phyloP scores from a whole-genome alignment of 2,797 vertebrate genomes.

The Xenops minutus region DNA sequence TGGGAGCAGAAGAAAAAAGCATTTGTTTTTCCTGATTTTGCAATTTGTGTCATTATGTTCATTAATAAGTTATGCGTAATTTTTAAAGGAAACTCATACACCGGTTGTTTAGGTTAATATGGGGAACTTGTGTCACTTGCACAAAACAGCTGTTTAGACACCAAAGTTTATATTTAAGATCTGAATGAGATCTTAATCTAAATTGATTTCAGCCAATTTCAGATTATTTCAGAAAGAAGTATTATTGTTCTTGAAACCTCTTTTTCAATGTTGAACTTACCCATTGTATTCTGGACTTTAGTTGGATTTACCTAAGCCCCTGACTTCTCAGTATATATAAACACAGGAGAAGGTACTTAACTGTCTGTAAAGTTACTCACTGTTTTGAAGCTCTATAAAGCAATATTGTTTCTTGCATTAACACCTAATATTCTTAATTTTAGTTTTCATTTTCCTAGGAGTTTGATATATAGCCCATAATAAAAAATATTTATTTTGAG shows the following conservation, averaged over 20 bases:
- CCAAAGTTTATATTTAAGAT: neutral
- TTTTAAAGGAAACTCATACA: neutral
- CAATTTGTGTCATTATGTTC: neutral
- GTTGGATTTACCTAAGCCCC: neutral
- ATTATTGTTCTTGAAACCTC: neutral
- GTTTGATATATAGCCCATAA: neutral
- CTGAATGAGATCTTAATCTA: neutral
- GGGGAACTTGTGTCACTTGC: neutral
- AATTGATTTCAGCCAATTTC: neutral
- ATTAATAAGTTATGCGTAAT: neutral
- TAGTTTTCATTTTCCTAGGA: neutral
- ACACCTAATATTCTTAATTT: neutral
- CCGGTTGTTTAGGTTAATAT: neutral
- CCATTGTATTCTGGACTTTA: neutral
- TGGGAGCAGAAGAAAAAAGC: neutral
- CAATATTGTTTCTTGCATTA: neutral
- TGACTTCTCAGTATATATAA: neutral
- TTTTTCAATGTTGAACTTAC: neutral
- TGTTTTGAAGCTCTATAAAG: neutral
- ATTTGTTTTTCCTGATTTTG: neutral
- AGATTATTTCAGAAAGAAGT: neutral
- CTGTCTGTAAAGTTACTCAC: neutral
- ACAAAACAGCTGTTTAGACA: neutral
- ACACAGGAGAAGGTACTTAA: neutral
- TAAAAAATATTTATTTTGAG: neutral